Evolutionary conservation across 1,140 invertebrate species (phyloP).

Genomic region (Melanaphis sacchari): DNA sequence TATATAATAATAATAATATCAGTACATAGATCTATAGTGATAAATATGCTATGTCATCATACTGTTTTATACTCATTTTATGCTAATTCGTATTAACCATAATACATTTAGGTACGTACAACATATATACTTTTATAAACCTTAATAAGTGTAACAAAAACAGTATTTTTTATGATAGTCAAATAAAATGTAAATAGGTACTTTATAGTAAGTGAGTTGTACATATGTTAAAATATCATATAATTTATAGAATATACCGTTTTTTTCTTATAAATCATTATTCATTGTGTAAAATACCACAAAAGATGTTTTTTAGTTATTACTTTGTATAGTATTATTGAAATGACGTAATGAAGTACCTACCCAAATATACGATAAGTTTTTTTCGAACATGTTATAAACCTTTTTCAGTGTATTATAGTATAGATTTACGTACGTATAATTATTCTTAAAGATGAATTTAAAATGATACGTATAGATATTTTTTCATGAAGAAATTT

Average conservation of each 20-base stretch:
- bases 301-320: neutral
- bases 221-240: neutral
- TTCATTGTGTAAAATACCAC: neutral
- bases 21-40: slow-evolving; percentile 7
- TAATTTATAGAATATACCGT: slow-evolving; percentile 22
- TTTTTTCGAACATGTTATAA: neutral
- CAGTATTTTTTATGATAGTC: slow-evolving; percentile 12
- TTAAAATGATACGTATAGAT: neutral
- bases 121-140: slow-evolving; percentile 16
- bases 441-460: neutral
- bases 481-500: neutral
- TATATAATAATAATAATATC: slow-evolving; percentile 7
- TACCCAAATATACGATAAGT: neutral
- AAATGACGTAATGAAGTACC: slow-evolving; percentile 4
- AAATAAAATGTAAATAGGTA: slow-evolving; percentile 48
- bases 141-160: slow-evolving; percentile 35
- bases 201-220: neutral
- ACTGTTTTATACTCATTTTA: slow-evolving; percentile 46
- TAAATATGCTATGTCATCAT: slow-evolving; percentile 44
- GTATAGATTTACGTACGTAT: neutral
- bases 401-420: neutral
- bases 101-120: neutral
- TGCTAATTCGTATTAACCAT: slow-evolving; percentile 33
- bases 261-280: slow-evolving; percentile 36
- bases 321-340: neutral